phyloP scores from a whole-genome alignment of 2,797 vertebrate genomes.

The Luscinia megarhynchos region DNA sequence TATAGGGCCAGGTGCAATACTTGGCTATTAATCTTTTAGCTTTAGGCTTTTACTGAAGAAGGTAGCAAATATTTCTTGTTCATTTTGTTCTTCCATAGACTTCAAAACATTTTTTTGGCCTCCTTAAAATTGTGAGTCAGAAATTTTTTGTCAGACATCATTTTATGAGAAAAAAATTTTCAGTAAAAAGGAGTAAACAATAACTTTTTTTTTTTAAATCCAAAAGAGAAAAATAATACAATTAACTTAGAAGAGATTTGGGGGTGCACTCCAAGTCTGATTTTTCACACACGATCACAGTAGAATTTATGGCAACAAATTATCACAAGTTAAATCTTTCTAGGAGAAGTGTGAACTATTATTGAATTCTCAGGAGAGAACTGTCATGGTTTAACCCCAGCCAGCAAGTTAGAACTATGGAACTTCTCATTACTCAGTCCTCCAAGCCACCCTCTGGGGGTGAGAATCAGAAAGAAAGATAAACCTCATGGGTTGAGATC shows the following conservation, averaged over 20 bases:
- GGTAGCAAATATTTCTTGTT: background rate
- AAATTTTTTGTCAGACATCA: background rate
- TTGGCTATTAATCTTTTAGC: background rate
- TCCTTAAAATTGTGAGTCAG: background rate
- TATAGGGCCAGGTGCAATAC: background rate
- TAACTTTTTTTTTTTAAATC: background rate
- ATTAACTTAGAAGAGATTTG: background rate
- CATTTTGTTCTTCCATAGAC: background rate
- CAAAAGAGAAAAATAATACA: background rate
- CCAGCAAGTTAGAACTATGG: background rate
- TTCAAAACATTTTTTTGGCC: background rate
- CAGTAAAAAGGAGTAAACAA: background rate
- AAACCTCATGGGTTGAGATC: background rate
- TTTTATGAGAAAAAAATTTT: background rate
- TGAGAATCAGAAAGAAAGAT: background rate
- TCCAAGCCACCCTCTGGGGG: accelerated
- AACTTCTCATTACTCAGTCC: background rate
- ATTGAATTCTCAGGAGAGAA: background rate
- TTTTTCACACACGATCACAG: background rate
- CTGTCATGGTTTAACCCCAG: background rate
- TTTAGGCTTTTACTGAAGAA: background rate
- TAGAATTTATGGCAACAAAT: background rate
- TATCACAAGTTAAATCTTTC: background rate
- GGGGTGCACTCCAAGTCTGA: background rate
- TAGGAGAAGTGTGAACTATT: background rate